Evolutionary conservation across 2,797 vertebrate species (phyloP).

Genomic region (Microctenopoma stevenorrisi): DNA sequence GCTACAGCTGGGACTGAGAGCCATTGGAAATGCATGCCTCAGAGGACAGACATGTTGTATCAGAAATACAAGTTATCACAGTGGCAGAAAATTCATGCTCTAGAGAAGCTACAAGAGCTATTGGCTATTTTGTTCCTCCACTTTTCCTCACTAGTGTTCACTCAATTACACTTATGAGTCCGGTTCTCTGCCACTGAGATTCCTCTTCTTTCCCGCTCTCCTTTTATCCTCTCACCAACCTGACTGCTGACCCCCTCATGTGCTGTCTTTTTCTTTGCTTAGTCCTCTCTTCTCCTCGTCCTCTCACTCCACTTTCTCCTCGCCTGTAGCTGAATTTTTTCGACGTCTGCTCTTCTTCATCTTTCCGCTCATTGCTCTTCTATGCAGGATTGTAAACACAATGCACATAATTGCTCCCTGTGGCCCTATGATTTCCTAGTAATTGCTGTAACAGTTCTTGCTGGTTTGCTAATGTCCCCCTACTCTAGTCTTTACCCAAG

Average conservation of each 20-base stretch:
- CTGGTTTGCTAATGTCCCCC: conserved; percentile 63
- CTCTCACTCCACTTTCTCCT: conserved; percentile 20
- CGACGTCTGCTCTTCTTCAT: conserved; percentile 37
- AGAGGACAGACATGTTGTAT: conserved; percentile 51
- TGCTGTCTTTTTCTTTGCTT: conserved; percentile 27
- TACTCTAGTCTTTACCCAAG: conserved; percentile 62
- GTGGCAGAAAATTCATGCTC: conserved; percentile 33
- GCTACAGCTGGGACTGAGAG: conserved; percentile 30
- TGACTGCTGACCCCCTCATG: conserved; percentile 21
- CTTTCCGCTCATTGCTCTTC: conserved; percentile 44
- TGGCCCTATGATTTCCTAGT: conserved; percentile 73
- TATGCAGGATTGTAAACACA: conserved; percentile 68
- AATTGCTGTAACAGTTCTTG: conserved; percentile 76
- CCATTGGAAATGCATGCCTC: conserved; percentile 64
- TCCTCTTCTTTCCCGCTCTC: conserved; percentile 23
- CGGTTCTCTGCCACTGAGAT: conserved; percentile 45
- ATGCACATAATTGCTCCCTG: conserved; percentile 77
- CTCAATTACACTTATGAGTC: conserved; percentile 53
- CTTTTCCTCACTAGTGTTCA: conserved; percentile 49
- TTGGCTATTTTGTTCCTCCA: conserved; percentile 44
- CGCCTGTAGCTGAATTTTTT: conserved; percentile 35
- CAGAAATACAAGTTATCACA: conserved; percentile 61
- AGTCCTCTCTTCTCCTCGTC: conserved; percentile 16
- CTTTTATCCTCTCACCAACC: conserved; percentile 43
- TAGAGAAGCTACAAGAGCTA: conserved; percentile 27